These are phyloP conservation scores for Gorsachius magnificus DNA, from an alignment of 2,797 vertebrate genomes.

Conservation along the genomic window DNA sequence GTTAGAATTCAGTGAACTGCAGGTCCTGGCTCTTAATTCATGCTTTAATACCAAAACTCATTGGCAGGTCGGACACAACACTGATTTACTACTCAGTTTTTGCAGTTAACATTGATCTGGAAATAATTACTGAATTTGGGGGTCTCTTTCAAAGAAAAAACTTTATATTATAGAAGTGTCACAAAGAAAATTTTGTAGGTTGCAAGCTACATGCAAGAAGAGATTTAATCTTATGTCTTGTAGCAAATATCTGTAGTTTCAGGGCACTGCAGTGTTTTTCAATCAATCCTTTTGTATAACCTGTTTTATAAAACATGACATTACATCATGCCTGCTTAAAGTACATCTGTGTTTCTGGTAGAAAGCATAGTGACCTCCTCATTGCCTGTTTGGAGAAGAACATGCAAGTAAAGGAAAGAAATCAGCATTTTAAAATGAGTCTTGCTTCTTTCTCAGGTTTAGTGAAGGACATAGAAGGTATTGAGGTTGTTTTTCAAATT, in stretches of 20 bases:
- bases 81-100: not conserved
- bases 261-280: not conserved
- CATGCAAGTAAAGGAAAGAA: not conserved
- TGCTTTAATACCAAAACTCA: not conserved
- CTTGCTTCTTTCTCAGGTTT: not conserved
- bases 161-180: not conserved
- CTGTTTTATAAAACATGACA: rapidly evolving
- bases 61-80: not conserved
- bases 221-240: not conserved
- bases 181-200: not conserved
- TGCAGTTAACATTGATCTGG: not conserved
- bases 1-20: not conserved
- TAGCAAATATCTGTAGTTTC: not conserved
- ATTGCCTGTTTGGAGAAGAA: not conserved
- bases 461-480: not conserved
- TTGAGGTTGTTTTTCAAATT: not conserved
- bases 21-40: not conserved
- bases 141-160: not conserved
- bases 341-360: not conserved
- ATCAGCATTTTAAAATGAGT: not conserved
- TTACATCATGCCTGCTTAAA: not conserved
- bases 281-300: not conserved
- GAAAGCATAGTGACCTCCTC: not conserved
- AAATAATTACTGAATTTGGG: not conserved
- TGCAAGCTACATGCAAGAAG: not conserved